Evolutionary conservation across 2,113 vertebrate genomes (phyloP).

Genomic region (Mustelus asterias): DNA sequence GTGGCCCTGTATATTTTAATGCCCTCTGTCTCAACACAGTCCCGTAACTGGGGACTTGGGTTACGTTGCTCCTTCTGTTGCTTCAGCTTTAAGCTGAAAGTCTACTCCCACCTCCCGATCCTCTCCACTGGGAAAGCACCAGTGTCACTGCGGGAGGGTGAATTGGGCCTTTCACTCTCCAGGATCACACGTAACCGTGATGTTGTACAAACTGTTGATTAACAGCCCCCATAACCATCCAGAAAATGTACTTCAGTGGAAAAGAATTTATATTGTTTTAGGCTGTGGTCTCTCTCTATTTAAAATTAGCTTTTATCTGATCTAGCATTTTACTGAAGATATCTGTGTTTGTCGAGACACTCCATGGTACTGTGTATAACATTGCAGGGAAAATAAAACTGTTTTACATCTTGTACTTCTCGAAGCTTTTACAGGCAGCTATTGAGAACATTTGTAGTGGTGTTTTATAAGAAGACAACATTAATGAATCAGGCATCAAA

Average conservation of each 20-base stretch:
- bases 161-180: not conserved
- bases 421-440: conserved; percentile 8
- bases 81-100: not conserved
- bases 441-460: not conserved
- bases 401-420: not conserved
- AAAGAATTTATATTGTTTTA: conserved; percentile 17
- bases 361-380: conserved; percentile 1
- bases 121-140: not conserved
- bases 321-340: not conserved
- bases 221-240: not conserved
- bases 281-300: conserved; percentile 9
- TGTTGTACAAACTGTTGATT: not conserved
- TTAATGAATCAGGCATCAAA: not conserved
- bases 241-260: not conserved
- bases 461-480: not conserved
- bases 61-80: not conserved
- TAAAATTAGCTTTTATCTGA: not conserved
- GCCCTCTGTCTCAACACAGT: not conserved
- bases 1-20: not conserved
- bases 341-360: not conserved
- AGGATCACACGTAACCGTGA: too few species aligned
- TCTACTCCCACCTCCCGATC: not conserved
- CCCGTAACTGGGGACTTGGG: not conserved
- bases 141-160: not conserved
- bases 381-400: conserved; percentile 12